Evolutionary conservation across 2,888 invertebrate species (phyloP).

Genomic region (Incurvaria masculella): DNA sequence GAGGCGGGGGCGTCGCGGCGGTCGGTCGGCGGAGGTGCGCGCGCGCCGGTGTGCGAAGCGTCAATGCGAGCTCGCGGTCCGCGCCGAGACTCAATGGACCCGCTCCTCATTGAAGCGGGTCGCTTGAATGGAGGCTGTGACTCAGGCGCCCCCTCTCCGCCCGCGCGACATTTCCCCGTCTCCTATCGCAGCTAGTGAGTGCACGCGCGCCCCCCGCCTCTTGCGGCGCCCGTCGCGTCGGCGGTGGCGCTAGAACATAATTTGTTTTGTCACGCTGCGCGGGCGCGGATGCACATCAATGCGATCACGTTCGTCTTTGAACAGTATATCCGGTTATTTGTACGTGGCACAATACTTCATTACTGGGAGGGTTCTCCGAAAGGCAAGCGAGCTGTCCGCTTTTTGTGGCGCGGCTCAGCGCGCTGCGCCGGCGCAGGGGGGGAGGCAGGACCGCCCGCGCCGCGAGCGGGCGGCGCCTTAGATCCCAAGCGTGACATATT

Average conservation of each 20-base stretch:
- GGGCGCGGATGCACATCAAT: neutral
- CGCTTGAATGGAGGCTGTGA: constrained; percentile 21
- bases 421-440: too few species aligned
- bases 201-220: neutral
- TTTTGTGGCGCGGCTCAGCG: too few species aligned
- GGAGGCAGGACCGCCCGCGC: neutral
- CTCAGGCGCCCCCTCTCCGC: constrained; percentile 44
- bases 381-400: neutral
- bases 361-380: neutral
- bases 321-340: neutral
- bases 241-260: too few species aligned
- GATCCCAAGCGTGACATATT: neutral
- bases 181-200: too few species aligned
- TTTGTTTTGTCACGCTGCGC: too few species aligned
- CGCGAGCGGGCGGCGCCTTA: neutral
- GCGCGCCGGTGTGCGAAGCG: constrained; percentile 53
- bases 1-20: constrained; percentile 43
- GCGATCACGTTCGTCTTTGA: neutral
- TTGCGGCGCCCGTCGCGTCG: neutral
- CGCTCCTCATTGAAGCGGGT: constrained; percentile 36
- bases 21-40: constrained; percentile 43
- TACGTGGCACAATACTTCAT: neutral
- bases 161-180: constrained; percentile 18
- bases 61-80: constrained; percentile 40
- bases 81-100: constrained; percentile 50